Conservation (phyloP, 2,888 invertebrate genomes). For the Ochropacha duplaris region DNA sequence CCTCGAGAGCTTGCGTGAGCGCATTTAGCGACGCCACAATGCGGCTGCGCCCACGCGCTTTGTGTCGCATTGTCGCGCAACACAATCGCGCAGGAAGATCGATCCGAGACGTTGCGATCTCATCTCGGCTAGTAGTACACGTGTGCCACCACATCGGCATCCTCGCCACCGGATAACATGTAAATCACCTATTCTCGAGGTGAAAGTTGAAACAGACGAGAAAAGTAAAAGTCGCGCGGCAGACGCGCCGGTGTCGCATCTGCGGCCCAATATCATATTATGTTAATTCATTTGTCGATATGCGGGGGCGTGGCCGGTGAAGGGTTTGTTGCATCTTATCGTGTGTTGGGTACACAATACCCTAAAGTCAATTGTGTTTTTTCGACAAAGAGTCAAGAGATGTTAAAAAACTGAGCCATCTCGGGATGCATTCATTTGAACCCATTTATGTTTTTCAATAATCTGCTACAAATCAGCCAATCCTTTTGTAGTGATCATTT, state of each 20-base stretch:
- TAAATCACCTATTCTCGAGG: conserved; percentile 73
- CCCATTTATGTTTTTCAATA: conserved; percentile 61
- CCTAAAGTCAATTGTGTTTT: conserved; percentile 52
- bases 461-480: conserved; percentile 71
- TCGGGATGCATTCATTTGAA: conserved; percentile 52
- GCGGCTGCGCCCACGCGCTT: conserved; percentile 65
- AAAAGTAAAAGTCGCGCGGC: conserved; percentile 76
- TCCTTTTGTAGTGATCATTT: conserved; percentile 57
- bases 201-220: conserved; percentile 76
- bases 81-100: conserved; percentile 65
- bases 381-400: conserved; percentile 53
- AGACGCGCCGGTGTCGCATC: conserved; percentile 52
- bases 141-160: conserved; percentile 34
- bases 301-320: conserved; percentile 49
- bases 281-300: conserved; percentile 57
- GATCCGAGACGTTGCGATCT: conserved; percentile 42
- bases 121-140: conserved; percentile 36
- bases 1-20: conserved; percentile 46
- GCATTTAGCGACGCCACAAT: conserved; percentile 65
- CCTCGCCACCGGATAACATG: conserved; percentile 51
- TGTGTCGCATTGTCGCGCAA: conserved; percentile 48
- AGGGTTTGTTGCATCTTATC: conserved; percentile 64
- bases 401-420: conserved; percentile 61
- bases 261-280: conserved; percentile 62
- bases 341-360: conserved; percentile 53